phyloP scores from a whole-genome alignment of 2,888 invertebrate genomes.

The Syritta pipiens region DNA sequence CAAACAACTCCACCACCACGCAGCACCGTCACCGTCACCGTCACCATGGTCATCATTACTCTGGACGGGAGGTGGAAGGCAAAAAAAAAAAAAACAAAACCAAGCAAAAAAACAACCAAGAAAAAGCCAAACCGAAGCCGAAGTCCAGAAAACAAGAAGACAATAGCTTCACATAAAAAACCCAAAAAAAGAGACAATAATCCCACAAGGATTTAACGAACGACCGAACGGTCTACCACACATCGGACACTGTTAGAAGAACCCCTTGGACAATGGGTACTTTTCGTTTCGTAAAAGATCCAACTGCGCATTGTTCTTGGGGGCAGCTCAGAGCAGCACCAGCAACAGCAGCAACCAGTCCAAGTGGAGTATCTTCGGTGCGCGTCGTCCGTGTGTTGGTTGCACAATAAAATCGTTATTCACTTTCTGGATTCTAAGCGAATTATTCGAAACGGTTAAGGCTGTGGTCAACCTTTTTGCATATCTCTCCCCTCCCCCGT shows the following conservation, averaged over 20 bases:
- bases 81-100: too few relatives aligned
- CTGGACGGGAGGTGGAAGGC: too few relatives aligned
- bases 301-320: slow-evolving; percentile 45
- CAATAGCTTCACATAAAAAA: slow-evolving; percentile 28
- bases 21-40: too few relatives aligned
- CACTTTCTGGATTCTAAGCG: slow-evolving; percentile 40
- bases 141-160: slow-evolving; percentile 5
- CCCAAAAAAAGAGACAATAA: slow-evolving; percentile 47
- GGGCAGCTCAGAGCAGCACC: background rate
- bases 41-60: too few relatives aligned
- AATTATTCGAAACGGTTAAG: slow-evolving; percentile 49
- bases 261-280: slow-evolving; percentile 38
- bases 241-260: slow-evolving; percentile 8
- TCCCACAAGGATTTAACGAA: slow-evolving; percentile 51
- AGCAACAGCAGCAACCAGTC: too few relatives aligned
- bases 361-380: too few relatives aligned
- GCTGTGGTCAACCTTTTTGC: slow-evolving; percentile 30
- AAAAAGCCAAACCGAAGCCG: background rate
- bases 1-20: too few relatives aligned
- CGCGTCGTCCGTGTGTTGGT: background rate
- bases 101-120: too few relatives aligned
- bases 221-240: slow-evolving; percentile 31
- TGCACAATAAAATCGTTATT: slow-evolving; percentile 54
- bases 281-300: slow-evolving; percentile 19
- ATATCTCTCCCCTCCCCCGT: too few relatives aligned